Evolutionary conservation across 2,888 invertebrate genomes (phyloP).

Genomic region (Lithophane semibrunnea): DNA sequence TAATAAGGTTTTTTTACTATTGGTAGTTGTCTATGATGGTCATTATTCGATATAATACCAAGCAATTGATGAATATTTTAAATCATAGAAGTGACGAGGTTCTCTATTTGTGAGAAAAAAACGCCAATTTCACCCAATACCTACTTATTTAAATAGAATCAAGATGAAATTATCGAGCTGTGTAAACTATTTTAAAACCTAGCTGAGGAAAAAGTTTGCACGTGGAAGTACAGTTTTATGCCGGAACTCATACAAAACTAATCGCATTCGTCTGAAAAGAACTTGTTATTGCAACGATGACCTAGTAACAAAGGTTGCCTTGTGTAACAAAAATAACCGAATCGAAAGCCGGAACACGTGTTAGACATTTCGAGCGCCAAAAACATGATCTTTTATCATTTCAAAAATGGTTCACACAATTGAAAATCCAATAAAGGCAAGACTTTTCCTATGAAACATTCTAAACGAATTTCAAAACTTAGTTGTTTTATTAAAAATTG

Average conservation of each 20-base stretch:
- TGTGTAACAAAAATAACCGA: background rate
- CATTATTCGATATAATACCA: too few relatives aligned
- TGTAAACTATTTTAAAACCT: background rate
- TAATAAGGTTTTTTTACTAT: too few relatives aligned
- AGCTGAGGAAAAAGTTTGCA: background rate
- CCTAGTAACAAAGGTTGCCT: background rate
- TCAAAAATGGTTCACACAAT: background rate
- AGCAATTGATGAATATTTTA: too few relatives aligned
- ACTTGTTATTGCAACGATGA: background rate
- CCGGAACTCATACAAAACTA: background rate
- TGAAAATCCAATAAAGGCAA: background rate
- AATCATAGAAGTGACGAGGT: too few relatives aligned
- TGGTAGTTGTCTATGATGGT: too few relatives aligned
- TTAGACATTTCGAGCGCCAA: background rate
- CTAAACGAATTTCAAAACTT: constrained; percentile 1
- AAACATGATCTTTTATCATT: background rate
- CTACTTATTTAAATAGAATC: constrained; percentile 21
- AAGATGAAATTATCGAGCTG: constrained; percentile 9
- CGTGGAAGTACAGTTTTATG: background rate
- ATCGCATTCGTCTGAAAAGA: background rate
- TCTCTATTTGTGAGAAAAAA: too few relatives aligned
- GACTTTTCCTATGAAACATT: background rate
- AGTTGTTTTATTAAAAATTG: background rate
- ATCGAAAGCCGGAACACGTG: constrained; percentile 1
- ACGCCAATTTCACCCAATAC: too few relatives aligned